Evolutionary conservation across 2,888 invertebrate genomes (phyloP).

Genomic region (Lycaena phlaeas): DNA sequence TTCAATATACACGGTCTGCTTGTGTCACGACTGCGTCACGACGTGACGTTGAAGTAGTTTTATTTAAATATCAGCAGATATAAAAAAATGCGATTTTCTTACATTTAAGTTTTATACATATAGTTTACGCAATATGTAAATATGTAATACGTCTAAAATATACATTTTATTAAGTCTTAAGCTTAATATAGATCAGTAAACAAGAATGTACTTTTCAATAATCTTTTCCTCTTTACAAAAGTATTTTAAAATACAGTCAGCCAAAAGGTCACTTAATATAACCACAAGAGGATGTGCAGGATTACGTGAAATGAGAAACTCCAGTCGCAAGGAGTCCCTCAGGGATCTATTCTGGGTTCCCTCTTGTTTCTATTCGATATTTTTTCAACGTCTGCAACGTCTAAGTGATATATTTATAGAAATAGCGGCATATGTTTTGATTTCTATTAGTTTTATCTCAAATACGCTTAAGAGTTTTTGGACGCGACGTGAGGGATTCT

Average conservation of each 20-base stretch:
- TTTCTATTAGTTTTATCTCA: constrained; percentile 42
- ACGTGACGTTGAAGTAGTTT: no score
- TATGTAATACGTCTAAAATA: no score
- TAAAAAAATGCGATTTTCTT: no score
- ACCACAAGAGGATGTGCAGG: constrained; percentile 24
- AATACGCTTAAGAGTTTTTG: constrained; percentile 9
- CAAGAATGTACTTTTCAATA: no score
- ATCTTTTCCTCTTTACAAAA: no score
- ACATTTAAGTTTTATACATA: no score
- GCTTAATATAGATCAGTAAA: no score
- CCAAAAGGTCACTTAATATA: constrained; percentile 12
- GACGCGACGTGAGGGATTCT: constrained; percentile 3
- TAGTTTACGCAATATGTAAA: no score
- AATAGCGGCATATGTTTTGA: constrained; percentile 45
- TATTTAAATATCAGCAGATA: no score
- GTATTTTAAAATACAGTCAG: constrained; percentile 7
- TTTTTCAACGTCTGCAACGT: constrained; percentile 23
- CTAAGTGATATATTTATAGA: constrained; percentile 59
- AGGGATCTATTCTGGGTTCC: constrained; percentile 67
- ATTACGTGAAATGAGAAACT: constrained; percentile 42
- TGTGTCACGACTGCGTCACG: no score
- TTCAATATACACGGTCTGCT: no score
- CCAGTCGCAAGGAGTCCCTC: constrained; percentile 55
- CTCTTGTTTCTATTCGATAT: constrained; percentile 28
- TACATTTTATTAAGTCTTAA: no score